These are phyloP conservation scores for Prionace glauca DNA, from an alignment of 2,797 vertebrate species.

Conservation along the genomic window DNA sequence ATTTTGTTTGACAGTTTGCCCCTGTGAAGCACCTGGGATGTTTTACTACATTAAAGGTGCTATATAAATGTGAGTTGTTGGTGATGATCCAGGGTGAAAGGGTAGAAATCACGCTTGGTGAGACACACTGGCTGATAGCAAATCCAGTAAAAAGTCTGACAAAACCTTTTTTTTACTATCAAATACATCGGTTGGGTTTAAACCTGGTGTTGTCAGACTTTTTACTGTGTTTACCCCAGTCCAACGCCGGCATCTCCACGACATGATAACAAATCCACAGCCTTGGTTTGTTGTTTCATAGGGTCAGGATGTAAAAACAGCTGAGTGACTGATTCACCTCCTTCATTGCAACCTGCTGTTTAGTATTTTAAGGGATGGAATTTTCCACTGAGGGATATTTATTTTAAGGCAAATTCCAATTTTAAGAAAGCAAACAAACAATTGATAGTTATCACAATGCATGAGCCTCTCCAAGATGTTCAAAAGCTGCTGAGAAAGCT, in stretches of 20 bases:
- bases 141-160: too few species aligned
- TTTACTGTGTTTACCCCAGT: too few species aligned
- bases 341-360: not conserved
- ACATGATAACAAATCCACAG: not conserved
- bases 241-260: too few species aligned
- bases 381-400: not conserved
- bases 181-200: too few species aligned
- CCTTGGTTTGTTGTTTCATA: not conserved
- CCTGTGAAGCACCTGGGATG: not conserved
- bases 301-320: not conserved
- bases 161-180: too few species aligned
- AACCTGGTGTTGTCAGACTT: too few species aligned
- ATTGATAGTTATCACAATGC: not conserved
- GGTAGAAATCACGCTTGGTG: not conserved
- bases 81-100: not conserved
- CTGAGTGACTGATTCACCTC: not conserved
- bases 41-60: not conserved
- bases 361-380: not conserved
- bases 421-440: not conserved
- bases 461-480: not conserved
- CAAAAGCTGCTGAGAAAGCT: not conserved
- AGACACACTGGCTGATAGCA: not conserved
- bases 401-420: not conserved
- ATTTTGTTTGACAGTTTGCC: not conserved
- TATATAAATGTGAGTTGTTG: not conserved